phyloP scores from a whole-genome alignment of 2,113 vertebrate genomes.

The Sorex araneus region DNA sequence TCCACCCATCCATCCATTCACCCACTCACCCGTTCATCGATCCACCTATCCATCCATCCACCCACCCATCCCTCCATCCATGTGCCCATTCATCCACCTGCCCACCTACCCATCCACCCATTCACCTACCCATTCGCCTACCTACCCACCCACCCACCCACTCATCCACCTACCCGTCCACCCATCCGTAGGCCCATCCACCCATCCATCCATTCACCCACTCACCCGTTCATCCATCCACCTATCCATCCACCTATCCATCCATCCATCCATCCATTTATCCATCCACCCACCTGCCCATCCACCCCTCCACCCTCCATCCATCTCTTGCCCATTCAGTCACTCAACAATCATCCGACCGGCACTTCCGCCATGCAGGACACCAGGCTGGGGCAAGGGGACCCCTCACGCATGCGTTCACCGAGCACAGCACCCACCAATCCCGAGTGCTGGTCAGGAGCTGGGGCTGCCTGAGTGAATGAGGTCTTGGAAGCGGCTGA shows the following conservation, averaged over 20 bases:
- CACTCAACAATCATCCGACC: background rate
- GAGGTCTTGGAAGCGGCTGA: background rate
- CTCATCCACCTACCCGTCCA: no score
- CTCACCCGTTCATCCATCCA: no score
- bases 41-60: no score
- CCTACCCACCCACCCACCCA: background rate
- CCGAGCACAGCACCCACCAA: background rate
- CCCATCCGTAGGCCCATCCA: background rate
- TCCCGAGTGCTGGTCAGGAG: no score
- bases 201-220: background rate
- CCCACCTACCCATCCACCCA: background rate
- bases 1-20: background rate
- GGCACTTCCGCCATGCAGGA: background rate
- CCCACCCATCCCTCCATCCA: background rate
- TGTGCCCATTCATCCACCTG: no score
- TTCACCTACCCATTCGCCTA: background rate
- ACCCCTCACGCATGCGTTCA: background rate
- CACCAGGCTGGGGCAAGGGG: background rate
- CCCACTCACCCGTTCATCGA: no score
- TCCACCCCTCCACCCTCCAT: background rate
- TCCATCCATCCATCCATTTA: background rate
- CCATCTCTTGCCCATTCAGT: background rate
- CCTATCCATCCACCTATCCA: no score
- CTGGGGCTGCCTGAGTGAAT: background rate
- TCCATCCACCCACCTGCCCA: no score